Evolutionary conservation across 1,140 invertebrate genomes (phyloP).

Genomic region (Gonioctena quinquepunctata): DNA sequence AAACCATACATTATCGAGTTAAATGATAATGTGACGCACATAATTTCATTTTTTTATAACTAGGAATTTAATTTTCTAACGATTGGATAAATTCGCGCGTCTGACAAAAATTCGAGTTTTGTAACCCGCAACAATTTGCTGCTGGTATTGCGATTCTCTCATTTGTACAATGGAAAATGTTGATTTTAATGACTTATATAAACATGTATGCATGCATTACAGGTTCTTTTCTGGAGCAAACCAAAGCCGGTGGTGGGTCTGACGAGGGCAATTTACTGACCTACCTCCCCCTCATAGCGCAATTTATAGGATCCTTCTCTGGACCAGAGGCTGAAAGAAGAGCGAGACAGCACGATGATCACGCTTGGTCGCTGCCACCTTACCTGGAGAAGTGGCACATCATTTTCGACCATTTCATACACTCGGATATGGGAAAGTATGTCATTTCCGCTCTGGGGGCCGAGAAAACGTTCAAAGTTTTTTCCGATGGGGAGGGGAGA

Average conservation of each 20-base stretch:
- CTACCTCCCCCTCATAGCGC: conserved; percentile 30
- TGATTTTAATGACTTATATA: too few relatives aligned
- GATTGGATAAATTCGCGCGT: too few relatives aligned
- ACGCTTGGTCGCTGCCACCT: conserved; percentile 73
- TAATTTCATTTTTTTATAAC: too few relatives aligned
- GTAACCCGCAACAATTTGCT: too few relatives aligned
- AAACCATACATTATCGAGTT: too few relatives aligned
- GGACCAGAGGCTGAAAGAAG: conserved; percentile 59
- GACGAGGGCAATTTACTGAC: conserved; percentile 19
- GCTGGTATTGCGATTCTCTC: too few relatives aligned
- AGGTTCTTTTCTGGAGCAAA: too few relatives aligned
- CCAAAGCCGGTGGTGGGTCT: too few relatives aligned
- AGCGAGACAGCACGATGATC: conserved; percentile 70
- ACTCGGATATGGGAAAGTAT: conserved; percentile 74
- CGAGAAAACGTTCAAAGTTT: conserved; percentile 64
- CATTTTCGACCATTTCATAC: conserved; percentile 78
- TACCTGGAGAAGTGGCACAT: conserved; percentile 73
- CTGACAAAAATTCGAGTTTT: background rate
- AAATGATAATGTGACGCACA: too few relatives aligned
- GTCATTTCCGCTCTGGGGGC: conserved; percentile 74
- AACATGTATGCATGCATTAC: too few relatives aligned
- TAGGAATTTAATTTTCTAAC: too few relatives aligned
- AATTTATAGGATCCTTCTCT: conserved; percentile 25
- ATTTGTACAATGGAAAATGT: too few relatives aligned
- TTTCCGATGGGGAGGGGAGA: conserved; percentile 67